Evolutionary conservation across 1,140 invertebrate species (phyloP), one percentile per base, ranked within the genome.

Genomic region (Orius insidiosus): DNA sequence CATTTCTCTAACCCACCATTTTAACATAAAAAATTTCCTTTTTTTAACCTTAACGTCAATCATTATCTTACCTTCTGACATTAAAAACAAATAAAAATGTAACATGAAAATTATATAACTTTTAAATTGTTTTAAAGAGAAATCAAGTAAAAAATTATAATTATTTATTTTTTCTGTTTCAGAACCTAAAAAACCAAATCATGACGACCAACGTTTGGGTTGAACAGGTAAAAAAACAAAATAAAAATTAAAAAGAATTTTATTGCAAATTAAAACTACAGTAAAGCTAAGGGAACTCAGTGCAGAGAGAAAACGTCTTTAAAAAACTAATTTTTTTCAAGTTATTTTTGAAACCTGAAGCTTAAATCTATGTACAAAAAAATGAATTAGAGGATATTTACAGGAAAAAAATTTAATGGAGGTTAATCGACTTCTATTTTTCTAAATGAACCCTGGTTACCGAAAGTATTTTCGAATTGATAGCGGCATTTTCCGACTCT

Each of bases 191-290:
- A 65, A 90, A 87, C 70, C 89, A 94, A 74, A 90, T 94, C 58
- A 93, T 94, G 88, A 94, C 88, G 58, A 92, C 88, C 57, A 94
- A 93, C 67, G 83, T 94, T 52, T 94, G 89, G 89, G 81, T 94
- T 54, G 85, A 90, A 68, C 89, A 93, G 78, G 87, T 92, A 66
- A 80, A 31, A n/a, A 43, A 40, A n/a, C n/a, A n/a, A 37, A 46
- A n/a, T 36, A 36, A 36, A 36, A 36, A 36, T 24, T 24, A 24
- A 24, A 24, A 24, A 24, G 3, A 24, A 7, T 24, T 24, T 24
- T 24, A 24, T 24, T 24, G 24, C 24, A 7, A 24, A 24, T 24
- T 24, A 24, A 24, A 24, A 24, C 24, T 24, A 24, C 24, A 24
- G 24, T 24, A 24, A 24, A 24, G 24, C 24, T 24, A 24, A 4